phyloP scores from a whole-genome alignment of 2,888 invertebrate species.

The Agonum fuliginosum region DNA sequence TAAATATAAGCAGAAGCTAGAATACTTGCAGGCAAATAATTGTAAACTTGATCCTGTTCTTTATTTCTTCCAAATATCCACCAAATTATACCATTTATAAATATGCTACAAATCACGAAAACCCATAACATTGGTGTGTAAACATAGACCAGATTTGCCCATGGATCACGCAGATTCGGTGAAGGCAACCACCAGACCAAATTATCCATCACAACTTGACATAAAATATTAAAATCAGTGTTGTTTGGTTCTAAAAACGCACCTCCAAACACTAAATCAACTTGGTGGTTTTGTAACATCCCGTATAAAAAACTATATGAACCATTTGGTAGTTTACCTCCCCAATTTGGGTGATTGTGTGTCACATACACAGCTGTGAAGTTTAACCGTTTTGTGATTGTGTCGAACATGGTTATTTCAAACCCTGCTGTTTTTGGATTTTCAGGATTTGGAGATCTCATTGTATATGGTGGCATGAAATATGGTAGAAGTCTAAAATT shows the following conservation, averaged over 20 bases:
- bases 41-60: no score
- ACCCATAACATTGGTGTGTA: conserved; percentile 28
- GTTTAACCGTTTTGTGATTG: conserved; percentile 55
- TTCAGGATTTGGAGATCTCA: conserved; percentile 47
- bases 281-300: conserved; percentile 68
- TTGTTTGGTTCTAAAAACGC: conserved; percentile 63
- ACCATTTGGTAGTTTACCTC: no score
- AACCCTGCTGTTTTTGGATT: conserved; percentile 61
- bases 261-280: conserved; percentile 76
- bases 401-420: conserved; percentile 62
- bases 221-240: neutral
- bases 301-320: no score
- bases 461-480: conserved; percentile 62
- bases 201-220: neutral
- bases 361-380: no score
- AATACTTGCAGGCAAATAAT: no score
- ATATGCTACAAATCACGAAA: neutral
- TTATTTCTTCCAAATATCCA: no score
- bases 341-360: no score
- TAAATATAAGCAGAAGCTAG: neutral
- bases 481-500: conserved; percentile 59
- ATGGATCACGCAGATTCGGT: no score
- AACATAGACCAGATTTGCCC: conserved; percentile 22
- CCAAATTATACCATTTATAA: conserved; percentile 30
- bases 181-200: conserved; percentile 31